Evolutionary conservation across 1,140 invertebrate species (phyloP).

Genomic region (Archegozetes longisetosus): DNA sequence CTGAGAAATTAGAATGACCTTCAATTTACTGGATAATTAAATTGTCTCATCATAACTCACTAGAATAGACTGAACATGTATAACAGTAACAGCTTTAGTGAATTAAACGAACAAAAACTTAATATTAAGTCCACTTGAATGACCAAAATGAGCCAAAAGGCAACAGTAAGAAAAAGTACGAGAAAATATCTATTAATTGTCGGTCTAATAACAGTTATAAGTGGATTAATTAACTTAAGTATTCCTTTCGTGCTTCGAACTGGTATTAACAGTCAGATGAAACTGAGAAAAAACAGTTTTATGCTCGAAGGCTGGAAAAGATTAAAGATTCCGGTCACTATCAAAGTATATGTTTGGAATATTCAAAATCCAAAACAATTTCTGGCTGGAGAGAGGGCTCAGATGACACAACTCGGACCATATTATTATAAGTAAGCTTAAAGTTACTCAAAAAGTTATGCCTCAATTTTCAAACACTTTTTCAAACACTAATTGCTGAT

Average conservation of each 20-base stretch:
- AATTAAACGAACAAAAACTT: too few species aligned
- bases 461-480: too few species aligned
- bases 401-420: slow-evolving; percentile 53
- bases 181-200: neutral
- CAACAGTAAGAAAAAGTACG: neutral
- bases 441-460: too few species aligned
- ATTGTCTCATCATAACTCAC: too few species aligned
- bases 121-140: too few species aligned
- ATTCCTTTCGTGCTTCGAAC: neutral
- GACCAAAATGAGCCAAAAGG: too few species aligned
- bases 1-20: too few species aligned
- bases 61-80: too few species aligned
- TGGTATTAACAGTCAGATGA: neutral
- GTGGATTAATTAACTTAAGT: neutral
- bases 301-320: slow-evolving; percentile 68
- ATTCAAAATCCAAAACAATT: slow-evolving; percentile 67
- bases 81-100: too few species aligned
- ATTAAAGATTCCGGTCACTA: slow-evolving; percentile 61
- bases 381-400: slow-evolving; percentile 44
- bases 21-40: too few species aligned
- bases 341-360: slow-evolving; percentile 74
- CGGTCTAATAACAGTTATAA: neutral
- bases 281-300: slow-evolving; percentile 23
- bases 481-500: too few species aligned
- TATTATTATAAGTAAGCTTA: slow-evolving; percentile 9